Percentiles rank a stretch among this genome's conserved stretches.
Evolutionary conservation across 2,113 vertebrate genomes (phyloP).

Genomic region (Dermatemys mawii): DNA sequence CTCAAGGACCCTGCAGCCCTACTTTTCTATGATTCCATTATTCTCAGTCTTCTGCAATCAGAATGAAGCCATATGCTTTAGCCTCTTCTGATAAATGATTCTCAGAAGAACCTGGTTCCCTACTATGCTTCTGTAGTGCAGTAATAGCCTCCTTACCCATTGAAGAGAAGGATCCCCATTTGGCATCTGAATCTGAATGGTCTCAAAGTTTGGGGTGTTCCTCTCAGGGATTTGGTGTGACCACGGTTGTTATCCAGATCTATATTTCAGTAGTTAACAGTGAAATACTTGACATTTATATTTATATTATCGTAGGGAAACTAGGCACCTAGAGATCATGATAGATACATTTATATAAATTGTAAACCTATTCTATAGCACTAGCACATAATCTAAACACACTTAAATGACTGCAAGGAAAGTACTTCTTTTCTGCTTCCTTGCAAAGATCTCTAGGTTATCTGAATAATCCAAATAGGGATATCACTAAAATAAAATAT

Average conservation of each 20-base stretch:
- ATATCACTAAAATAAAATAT: neutral
- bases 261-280: no score
- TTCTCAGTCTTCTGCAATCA: neutral
- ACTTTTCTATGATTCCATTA: neutral
- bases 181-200: no score
- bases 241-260: no score
- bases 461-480: neutral
- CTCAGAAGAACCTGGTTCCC: neutral
- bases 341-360: no score
- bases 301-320: no score
- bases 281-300: no score
- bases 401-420: neutral
- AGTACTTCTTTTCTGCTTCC: neutral
- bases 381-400: neutral
- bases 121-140: rapidly evolving
- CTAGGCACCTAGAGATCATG: no score
- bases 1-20: neutral
- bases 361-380: no score
- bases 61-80: rapidly evolving
- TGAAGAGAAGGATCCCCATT: neutral
- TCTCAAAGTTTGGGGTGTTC: no score
- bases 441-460: neutral
- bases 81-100: neutral
- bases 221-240: no score
- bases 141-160: neutral